Base-by-base conservation (phyloP, 2,113 vertebrate genomes). In the Anseranas semipalmata region DNA sequence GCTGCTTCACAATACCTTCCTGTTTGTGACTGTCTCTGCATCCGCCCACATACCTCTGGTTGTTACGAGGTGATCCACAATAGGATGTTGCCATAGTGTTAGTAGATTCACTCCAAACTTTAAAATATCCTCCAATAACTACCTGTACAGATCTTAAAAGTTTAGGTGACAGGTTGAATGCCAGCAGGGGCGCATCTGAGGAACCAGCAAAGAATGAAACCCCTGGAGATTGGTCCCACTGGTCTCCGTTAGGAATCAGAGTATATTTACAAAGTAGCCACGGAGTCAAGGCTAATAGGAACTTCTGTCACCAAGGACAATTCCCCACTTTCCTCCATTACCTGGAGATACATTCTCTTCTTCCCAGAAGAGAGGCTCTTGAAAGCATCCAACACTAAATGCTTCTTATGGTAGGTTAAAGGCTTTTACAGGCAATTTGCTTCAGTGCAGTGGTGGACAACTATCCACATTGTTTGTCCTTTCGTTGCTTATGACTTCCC, bases 341-440 rank as follows among this genome's bases (percentile, higher is more conserved):
- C 95, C 81, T 96, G 95, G 87, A 96, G 77, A 88, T 92, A 80
- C 5, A 90, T 92, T 90, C 85, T 66, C 45, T 66, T 63, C 89
- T 96, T 96, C 95, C 96, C 95, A 96, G 96, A 97, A 96, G 88
- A 92, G 86, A 72, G 84, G 83, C 66, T 89, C 87, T 76, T 92
- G 92, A 95, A 95, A 96, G 96, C 94, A 76, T 97, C 77, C 94
- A 92, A 66, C 92, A 58, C 76, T 96, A 97, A 97, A 97, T 96
- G 92, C 70, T 65, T 79, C 92, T 95, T 92, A 75, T 48, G 81
- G 80, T 95, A 78, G 95, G 91, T 92, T 96, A 92, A 93, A 95
- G 95, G 95, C 95, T 95, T 95, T 97, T 96, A 96, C 80, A 89
- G 90, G 93, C 91, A 85, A 93, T 96, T 96, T 95, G 70, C 89